These are phyloP conservation scores for Dryococelus australis DNA, from an alignment of 2,888 invertebrate genomes.

Conservation along the genomic window DNA sequence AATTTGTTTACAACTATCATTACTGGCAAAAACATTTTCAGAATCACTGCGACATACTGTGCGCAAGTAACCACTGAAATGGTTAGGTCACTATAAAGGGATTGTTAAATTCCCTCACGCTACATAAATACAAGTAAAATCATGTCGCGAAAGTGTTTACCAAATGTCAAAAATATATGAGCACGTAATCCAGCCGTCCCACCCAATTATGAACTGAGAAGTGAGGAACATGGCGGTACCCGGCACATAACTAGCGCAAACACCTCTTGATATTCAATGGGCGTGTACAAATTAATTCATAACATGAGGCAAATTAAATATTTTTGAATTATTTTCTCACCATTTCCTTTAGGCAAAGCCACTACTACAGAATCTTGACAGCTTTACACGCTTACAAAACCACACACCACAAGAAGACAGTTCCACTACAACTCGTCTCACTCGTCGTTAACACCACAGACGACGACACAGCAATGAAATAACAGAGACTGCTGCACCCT, in stretches of 20 bases:
- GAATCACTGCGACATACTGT: too few relatives aligned
- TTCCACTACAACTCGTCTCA: background rate
- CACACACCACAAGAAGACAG: background rate
- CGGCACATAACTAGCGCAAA: background rate
- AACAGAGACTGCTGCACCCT: background rate
- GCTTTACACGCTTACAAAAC: background rate
- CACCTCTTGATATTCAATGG: background rate
- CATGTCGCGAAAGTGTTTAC: background rate
- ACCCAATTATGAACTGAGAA: background rate
- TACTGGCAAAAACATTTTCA: too few relatives aligned
- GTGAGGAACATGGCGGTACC: slow-evolving; percentile 24
- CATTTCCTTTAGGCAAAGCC: slow-evolving; percentile 24
- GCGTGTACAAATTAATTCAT: background rate
- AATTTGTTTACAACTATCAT: too few relatives aligned
- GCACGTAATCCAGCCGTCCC: background rate
- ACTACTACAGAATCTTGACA: background rate
- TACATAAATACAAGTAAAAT: background rate
- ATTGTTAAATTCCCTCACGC: background rate
- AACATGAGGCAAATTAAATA: background rate
- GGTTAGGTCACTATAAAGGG: too few relatives aligned
- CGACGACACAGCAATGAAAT: background rate
- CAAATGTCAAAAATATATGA: background rate
- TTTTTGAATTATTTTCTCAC: background rate
- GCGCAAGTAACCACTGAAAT: too few relatives aligned
- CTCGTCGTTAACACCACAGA: background rate